A percentile compares a stretch with the other conserved stretches of the same genome.
phyloP scores from a whole-genome alignment of 2,113 vertebrate species.

The Otis tarda region DNA sequence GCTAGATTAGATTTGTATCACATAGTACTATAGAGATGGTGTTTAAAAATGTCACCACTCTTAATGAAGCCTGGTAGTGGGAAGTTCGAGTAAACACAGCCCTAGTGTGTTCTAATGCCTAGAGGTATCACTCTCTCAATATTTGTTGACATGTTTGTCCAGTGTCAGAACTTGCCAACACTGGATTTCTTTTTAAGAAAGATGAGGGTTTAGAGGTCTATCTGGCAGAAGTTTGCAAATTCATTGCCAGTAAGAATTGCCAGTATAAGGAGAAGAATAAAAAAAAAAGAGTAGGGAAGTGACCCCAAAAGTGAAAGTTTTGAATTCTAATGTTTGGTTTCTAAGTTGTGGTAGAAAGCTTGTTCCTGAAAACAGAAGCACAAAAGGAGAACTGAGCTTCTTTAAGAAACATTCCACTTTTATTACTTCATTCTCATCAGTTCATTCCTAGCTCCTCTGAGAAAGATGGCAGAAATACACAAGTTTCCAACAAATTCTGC shows the following conservation, averaged over 20 bases:
- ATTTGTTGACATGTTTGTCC: constrained; percentile 28
- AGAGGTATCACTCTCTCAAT: background rate
- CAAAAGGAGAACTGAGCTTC: background rate
- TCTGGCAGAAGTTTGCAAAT: constrained; percentile 19
- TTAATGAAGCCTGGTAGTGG: background rate
- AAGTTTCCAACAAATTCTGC: background rate
- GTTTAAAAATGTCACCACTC: constrained; percentile 19
- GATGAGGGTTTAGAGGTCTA: background rate
- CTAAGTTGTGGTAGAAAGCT: background rate
- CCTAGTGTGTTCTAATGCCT: background rate
- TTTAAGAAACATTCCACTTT: constrained; percentile 35
- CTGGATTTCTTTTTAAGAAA: constrained; percentile 46
- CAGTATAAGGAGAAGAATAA: background rate
- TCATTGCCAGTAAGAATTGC: background rate
- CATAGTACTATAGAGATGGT: background rate
- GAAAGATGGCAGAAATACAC: background rate
- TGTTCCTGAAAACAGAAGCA: background rate
- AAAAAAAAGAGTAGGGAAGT: constrained; percentile 15
- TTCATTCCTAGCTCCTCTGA: background rate
- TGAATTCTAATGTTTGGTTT: constrained; percentile 26
- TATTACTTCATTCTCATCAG: constrained; percentile 24
- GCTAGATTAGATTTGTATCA: background rate
- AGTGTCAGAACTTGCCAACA: constrained; percentile 3
- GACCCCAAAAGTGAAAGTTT: background rate
- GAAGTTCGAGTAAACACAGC: background rate